phyloP scores from a whole-genome alignment of 2,797 vertebrate genomes.

The Enoplosus armatus region DNA sequence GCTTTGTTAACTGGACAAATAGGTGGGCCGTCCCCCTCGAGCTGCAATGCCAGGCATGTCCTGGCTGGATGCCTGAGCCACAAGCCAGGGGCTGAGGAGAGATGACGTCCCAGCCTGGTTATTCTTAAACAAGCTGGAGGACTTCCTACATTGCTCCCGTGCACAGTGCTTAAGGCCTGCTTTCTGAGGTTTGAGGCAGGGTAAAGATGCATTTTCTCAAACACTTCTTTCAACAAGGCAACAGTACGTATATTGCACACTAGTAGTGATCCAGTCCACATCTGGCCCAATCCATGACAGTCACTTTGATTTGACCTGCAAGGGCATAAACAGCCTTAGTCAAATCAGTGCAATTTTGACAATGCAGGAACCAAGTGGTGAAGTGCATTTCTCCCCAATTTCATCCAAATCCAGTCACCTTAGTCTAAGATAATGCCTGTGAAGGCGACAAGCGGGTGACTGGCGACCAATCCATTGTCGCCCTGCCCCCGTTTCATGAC shows the following conservation, averaged over 20 bases:
- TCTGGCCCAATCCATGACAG: background rate
- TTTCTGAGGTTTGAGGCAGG: background rate
- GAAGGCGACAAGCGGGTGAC: background rate
- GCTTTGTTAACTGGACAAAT: slow-evolving; percentile 38
- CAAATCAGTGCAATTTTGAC: background rate
- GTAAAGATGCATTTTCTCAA: slow-evolving; percentile 3
- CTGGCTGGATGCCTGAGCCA: slow-evolving; percentile 36
- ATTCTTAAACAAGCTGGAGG: slow-evolving; percentile 26
- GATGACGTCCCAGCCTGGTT: slow-evolving; percentile 25
- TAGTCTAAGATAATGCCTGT: background rate
- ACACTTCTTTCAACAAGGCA: slow-evolving; percentile 1
- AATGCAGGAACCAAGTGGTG: background rate
- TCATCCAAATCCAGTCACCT: background rate
- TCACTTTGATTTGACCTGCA: background rate
- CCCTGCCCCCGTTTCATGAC: slow-evolving; percentile 29
- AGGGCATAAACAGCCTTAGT: background rate
- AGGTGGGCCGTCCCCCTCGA: background rate
- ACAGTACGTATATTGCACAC: background rate
- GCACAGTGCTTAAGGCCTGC: background rate
- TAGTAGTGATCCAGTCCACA: background rate
- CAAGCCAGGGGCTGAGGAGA: slow-evolving; percentile 28
- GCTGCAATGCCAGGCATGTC: slow-evolving; percentile 33
- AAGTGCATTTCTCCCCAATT: background rate
- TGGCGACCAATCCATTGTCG: slow-evolving; percentile 11
- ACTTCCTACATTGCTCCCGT: background rate